Percentiles rank a stretch among this genome's conserved stretches.
Conservation (phyloP, 1,140 invertebrate species). For the Penaeus chinensis region DNA sequence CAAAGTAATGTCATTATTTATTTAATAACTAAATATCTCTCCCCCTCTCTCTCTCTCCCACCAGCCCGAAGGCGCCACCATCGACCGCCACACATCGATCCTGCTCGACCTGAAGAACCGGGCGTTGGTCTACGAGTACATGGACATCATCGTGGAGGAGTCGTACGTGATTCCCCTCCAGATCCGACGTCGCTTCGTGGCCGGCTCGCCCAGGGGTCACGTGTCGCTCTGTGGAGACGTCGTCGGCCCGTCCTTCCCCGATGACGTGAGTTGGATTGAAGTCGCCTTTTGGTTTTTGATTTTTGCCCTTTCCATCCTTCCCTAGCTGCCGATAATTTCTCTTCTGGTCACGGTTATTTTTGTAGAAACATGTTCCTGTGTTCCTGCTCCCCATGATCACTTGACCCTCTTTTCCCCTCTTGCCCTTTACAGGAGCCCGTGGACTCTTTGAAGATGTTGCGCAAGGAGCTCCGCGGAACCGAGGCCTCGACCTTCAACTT, state of each 20-base stretch:
- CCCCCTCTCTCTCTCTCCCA: not conserved
- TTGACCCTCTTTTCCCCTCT: too few relatives aligned
- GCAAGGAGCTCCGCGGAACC: constrained; percentile 67
- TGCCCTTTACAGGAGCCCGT: constrained; percentile 45
- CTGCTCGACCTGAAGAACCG: constrained; percentile 74
- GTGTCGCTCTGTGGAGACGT: constrained; percentile 80
- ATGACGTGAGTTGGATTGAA: constrained; percentile 40
- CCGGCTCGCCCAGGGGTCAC: constrained; percentile 83
- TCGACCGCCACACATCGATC: constrained; percentile 74
- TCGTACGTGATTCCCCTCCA: constrained; percentile 73
- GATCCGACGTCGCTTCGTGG: constrained; percentile 73
- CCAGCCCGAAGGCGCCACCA: constrained; percentile 73
- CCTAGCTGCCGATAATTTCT: too few relatives aligned
- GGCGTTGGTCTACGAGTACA: constrained; percentile 72
- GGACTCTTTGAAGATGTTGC: constrained; percentile 57
- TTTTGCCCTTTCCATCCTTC: too few relatives aligned
- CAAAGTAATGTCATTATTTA: too few relatives aligned
- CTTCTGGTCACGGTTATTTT: too few relatives aligned
- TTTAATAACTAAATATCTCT: not conserved
- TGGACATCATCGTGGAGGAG: constrained; percentile 75
- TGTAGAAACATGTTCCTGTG: too few relatives aligned
- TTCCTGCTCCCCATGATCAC: too few relatives aligned
- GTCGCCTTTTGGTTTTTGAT: too few relatives aligned
- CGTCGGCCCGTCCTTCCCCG: constrained; percentile 77
- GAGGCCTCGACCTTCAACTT: constrained; percentile 75